Evolutionary conservation across 2,888 invertebrate genomes (phyloP).

Genomic region (Geotrupes spiniger): DNA sequence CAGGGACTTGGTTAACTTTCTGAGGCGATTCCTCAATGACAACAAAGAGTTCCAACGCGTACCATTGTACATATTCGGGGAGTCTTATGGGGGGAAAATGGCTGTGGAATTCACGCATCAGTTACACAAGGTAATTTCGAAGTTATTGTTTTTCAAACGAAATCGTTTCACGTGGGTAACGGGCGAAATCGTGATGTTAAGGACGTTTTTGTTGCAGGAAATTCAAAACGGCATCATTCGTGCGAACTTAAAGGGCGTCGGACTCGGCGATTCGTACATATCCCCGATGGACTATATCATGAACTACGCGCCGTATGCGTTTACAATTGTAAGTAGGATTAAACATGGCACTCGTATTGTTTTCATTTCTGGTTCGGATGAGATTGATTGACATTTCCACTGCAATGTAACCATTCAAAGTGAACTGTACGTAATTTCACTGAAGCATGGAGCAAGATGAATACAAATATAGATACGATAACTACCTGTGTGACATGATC

Average conservation of each 20-base stretch:
- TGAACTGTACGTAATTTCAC: no score
- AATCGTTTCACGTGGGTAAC: slow-evolving; percentile 6
- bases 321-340: slow-evolving; percentile 33
- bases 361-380: no score
- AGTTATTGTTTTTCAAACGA: not conserved
- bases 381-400: no score
- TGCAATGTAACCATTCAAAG: no score
- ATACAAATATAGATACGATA: no score
- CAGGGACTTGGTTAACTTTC: slow-evolving; percentile 69
- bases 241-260: slow-evolving; percentile 38
- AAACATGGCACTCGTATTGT: no score
- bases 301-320: slow-evolving; percentile 35
- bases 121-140: slow-evolving; percentile 54
- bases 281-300: slow-evolving; percentile 38
- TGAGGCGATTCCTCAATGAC: slow-evolving; percentile 65
- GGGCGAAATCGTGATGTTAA: no score
- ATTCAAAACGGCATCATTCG: slow-evolving; percentile 30
- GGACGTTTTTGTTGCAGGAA: slow-evolving; percentile 30
- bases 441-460: no score
- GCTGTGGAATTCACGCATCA: slow-evolving; percentile 74
- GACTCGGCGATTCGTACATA: slow-evolving; percentile 37
- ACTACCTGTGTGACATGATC: no score
- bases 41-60: slow-evolving; percentile 69
- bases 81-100: slow-evolving; percentile 95
- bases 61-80: slow-evolving; percentile 81